Evolutionary conservation across 2,113 vertebrate genomes (phyloP).

Genomic region (Pelvicachromis taeniatus): DNA sequence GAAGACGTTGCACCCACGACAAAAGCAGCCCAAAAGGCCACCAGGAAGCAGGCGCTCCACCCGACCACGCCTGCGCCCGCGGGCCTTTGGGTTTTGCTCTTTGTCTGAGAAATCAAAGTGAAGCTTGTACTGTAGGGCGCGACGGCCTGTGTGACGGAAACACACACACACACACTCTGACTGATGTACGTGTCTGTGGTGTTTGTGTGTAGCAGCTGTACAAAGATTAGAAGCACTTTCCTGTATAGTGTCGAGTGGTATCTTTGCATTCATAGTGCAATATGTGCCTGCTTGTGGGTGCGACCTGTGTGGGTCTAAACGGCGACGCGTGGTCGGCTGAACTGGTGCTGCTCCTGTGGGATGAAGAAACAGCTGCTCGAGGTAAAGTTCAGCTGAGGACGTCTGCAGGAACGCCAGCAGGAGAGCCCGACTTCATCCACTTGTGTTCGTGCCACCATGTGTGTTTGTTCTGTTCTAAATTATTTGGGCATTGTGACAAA

Average conservation of each 20-base stretch:
- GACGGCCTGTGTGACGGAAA: constrained; percentile 43
- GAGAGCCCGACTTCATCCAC: constrained; percentile 21
- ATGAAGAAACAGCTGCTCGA: background rate
- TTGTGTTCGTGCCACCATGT: constrained; percentile 20
- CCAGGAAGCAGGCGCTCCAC: background rate
- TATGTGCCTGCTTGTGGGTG: constrained; percentile 50
- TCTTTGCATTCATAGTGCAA: constrained; percentile 66
- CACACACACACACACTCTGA: constrained; percentile 36
- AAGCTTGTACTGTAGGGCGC: constrained; percentile 58
- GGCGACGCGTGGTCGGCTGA: background rate
- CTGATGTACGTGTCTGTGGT: constrained; percentile 47
- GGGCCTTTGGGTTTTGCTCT: background rate
- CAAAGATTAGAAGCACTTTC: constrained; percentile 62
- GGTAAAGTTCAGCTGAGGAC: background rate
- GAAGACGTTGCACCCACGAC: background rate
- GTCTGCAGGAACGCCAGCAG: constrained; percentile 3
- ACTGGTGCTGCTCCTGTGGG: background rate
- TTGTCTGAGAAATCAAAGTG: background rate
- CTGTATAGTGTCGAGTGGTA: constrained; percentile 44
- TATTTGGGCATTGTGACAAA: constrained; percentile 27
- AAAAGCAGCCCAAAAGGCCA: background rate
- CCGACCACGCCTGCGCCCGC: background rate
- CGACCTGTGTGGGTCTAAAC: constrained; percentile 11
- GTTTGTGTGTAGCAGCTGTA: constrained; percentile 50
- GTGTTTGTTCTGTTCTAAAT: constrained; percentile 2